Percentiles rank a stretch among this genome's conserved stretches.
Evolutionary conservation across 2,113 vertebrate species (phyloP).

Genomic region (Tichodroma muraria): DNA sequence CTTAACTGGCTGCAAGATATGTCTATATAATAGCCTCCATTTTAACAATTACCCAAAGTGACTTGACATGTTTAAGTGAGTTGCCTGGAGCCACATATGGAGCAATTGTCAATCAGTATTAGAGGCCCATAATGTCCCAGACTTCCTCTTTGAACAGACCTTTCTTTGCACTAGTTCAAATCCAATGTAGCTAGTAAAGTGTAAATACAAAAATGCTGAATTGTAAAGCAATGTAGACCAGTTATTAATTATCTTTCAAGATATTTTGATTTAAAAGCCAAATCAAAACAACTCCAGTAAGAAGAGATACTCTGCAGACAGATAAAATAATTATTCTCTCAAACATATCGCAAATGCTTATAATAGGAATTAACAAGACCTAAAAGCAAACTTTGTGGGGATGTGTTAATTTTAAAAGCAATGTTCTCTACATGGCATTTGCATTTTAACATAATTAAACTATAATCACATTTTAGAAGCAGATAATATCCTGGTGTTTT

Average conservation of each 20-base stretch:
- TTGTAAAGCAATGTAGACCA: background rate
- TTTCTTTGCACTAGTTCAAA: background rate
- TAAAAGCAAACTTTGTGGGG: background rate
- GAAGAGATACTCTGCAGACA: background rate
- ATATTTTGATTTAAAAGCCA: background rate
- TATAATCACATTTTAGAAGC: background rate
- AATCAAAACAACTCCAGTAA: background rate
- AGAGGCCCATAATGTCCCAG: background rate
- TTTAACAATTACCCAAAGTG: constrained; percentile 7
- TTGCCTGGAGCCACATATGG: background rate
- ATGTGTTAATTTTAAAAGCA: background rate
- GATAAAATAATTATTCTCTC: background rate
- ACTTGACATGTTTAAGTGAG: constrained; percentile 8
- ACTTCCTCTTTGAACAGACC: background rate
- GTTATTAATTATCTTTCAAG: background rate
- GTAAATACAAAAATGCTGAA: background rate
- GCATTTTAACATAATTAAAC: background rate
- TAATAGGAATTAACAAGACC: background rate
- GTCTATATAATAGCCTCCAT: background rate
- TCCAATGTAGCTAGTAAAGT: background rate
- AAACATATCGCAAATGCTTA: background rate
- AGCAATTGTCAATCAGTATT: constrained; percentile 14
- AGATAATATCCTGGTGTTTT: background rate
- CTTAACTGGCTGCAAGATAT: background rate
- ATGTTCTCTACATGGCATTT: background rate